phyloP scores from a whole-genome alignment of 2,888 invertebrate species.

The Muschampia plurimacula region DNA sequence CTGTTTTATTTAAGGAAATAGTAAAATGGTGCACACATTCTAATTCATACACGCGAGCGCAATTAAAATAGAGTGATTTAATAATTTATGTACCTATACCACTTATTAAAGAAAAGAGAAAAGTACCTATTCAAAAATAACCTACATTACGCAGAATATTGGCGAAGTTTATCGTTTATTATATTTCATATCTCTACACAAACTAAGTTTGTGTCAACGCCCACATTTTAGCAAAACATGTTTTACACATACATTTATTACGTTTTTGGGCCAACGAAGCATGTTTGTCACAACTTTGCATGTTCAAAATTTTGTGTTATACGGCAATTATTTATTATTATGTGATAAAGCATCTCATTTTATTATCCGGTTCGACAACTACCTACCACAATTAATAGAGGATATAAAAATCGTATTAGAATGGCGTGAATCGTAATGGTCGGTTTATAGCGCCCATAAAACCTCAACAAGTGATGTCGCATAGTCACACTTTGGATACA shows the following conservation, averaged over 20 bases:
- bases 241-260: neutral
- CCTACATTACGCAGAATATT: neutral
- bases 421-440: constrained; percentile 73
- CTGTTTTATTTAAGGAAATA: constrained; percentile 36
- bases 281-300: constrained; percentile 11
- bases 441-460: constrained; percentile 71
- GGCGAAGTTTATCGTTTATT: neutral
- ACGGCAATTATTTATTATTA: constrained; percentile 16
- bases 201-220: neutral
- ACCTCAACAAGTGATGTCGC: constrained; percentile 68
- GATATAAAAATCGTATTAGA: constrained; percentile 75
- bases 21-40: no score
- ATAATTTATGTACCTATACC: no score
- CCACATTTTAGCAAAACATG: neutral
- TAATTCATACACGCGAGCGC: no score
- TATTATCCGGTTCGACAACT: constrained; percentile 67
- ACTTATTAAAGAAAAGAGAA: no score
- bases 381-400: constrained; percentile 72
- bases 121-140: no score
- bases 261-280: neutral
- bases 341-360: constrained; percentile 47
- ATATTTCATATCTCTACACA: neutral
- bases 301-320: constrained; percentile 14
- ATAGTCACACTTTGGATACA: constrained; percentile 58
- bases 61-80: no score